These are phyloP conservation scores for Germaria angustata DNA, from an alignment of 2,888 invertebrate genomes.

Conservation along the genomic window DNA sequence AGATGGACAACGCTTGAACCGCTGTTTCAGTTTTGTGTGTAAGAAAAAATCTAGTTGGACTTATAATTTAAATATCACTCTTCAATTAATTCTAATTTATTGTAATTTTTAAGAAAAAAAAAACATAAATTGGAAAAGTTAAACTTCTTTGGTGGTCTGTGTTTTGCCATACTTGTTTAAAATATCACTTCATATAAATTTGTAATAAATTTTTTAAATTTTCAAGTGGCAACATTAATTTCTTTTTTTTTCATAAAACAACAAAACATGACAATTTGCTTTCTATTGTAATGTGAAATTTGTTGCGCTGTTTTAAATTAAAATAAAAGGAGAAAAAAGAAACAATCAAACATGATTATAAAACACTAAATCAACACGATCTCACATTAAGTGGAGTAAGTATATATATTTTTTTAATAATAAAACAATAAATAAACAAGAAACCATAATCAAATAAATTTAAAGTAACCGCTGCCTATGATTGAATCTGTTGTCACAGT, in stretches of 20 bases:
- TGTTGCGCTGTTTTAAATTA: conserved; percentile 9
- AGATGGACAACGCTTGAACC: no score
- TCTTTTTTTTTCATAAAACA: not conserved
- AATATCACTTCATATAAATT: not conserved
- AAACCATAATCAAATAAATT: conserved; percentile 18
- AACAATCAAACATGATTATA: conserved; percentile 12
- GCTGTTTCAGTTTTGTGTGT: no score
- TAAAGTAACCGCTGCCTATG: not conserved
- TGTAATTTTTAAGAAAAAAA: not conserved
- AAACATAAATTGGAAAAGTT: not conserved
- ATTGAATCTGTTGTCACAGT: not conserved
- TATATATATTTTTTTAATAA: conserved; percentile 25
- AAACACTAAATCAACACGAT: conserved; percentile 48
- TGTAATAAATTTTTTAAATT: not conserved
- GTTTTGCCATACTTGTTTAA: not conserved
- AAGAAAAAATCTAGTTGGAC: no score
- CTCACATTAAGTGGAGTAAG: conserved; percentile 35
- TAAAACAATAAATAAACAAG: conserved; percentile 5
- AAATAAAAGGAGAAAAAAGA: not conserved
- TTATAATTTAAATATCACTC: not conserved
- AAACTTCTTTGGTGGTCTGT: conserved; percentile 22
- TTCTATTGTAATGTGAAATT: conserved; percentile 32
- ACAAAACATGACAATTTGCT: conserved; percentile 53
- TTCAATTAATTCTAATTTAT: not conserved
- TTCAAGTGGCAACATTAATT: conserved; percentile 30